A percentile compares a stretch with the other conserved stretches of the same genome.
Conservation (phyloP, 2,113 vertebrate species). For the Corythornis madagascariensis region DNA sequence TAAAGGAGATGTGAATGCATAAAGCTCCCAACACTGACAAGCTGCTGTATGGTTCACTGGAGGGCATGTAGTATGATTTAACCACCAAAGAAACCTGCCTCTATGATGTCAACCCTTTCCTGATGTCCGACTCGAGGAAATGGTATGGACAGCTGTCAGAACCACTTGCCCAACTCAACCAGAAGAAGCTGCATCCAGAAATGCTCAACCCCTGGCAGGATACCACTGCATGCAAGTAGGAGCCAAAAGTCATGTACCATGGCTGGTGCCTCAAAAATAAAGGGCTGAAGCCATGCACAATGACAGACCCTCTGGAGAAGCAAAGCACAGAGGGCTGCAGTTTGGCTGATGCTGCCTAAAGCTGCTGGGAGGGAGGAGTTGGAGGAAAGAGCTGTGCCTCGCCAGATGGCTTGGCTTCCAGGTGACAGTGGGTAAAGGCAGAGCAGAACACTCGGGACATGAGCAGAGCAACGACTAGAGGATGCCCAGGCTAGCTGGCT, state of each 20-base stretch:
- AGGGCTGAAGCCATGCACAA: background rate
- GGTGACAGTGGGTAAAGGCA: background rate
- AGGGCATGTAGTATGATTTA: background rate
- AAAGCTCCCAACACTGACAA: background rate
- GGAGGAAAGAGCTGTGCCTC: background rate
- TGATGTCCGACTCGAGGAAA: background rate
- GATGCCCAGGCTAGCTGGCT: background rate
- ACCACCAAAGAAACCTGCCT: background rate
- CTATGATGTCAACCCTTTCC: background rate
- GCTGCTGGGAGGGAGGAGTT: background rate
- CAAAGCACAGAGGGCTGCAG: background rate
- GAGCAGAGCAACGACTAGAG: background rate
- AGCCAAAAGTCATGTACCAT: background rate
- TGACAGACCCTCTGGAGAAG: accelerated
- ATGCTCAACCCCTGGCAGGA: background rate
- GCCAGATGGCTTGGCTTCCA: background rate
- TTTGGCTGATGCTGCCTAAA: background rate
- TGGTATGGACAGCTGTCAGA: background rate
- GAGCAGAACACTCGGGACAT: background rate
- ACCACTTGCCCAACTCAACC: background rate
- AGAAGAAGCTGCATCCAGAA: background rate
- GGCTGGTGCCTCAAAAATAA: background rate
- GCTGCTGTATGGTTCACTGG: background rate
- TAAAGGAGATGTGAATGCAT: background rate
- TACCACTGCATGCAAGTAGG: accelerated